phyloP scores from a whole-genome alignment of 2,113 vertebrate genomes.

The Epinephelus cyanopodus region DNA sequence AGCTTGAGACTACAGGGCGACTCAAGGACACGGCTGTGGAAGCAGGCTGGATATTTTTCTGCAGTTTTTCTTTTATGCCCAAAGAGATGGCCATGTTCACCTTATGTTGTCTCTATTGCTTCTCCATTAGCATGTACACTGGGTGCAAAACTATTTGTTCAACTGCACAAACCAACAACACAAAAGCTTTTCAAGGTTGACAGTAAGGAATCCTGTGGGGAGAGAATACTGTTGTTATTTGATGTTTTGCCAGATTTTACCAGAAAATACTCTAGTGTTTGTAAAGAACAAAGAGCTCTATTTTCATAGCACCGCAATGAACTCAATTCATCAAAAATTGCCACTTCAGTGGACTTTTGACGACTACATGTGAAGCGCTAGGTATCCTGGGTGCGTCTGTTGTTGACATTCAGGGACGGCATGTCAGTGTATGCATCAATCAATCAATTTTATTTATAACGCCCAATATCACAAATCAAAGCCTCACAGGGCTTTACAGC shows the following conservation, averaged over 20 bases:
- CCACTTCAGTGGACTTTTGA: no score
- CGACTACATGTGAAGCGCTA: no score
- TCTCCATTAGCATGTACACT: not conserved
- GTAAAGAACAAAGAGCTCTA: not conserved
- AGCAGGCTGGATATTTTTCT: slow-evolving; percentile 15
- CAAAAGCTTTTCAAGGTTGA: not conserved
- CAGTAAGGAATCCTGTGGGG: not conserved
- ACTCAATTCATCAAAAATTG: no score
- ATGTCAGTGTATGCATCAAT: no score
- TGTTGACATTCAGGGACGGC: no score
- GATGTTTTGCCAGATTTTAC: not conserved
- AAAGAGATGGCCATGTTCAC: slow-evolving; percentile 6
- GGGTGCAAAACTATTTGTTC: not conserved
- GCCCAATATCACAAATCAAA: no score
- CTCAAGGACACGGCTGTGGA: slow-evolving; percentile 61
- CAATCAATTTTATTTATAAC: no score
- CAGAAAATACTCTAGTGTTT: not conserved
- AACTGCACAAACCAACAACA: not conserved
- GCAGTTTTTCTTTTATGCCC: slow-evolving; percentile 26
- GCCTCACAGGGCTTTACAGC: no score
- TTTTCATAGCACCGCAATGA: no score
- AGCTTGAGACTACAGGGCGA: slow-evolving; percentile 47
- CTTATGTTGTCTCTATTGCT: slow-evolving; percentile 1
- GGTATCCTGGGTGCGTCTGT: no score
- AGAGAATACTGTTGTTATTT: not conserved